Evolutionary conservation across 2,113 vertebrate species (phyloP).

Genomic region (Chauna torquata): DNA sequence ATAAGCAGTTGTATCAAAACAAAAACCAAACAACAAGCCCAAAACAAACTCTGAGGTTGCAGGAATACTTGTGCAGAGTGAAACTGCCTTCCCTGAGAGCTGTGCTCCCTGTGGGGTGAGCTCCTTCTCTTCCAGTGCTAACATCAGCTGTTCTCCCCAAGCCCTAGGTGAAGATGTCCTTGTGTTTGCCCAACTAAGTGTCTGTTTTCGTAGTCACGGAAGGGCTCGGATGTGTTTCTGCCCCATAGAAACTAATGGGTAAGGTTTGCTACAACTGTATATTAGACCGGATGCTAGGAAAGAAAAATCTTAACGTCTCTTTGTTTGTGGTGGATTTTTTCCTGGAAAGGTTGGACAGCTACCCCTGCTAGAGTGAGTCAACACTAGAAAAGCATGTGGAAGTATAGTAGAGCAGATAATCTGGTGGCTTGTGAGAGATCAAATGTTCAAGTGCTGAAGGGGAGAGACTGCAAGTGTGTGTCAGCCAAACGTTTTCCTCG

Average conservation of each 20-base stretch:
- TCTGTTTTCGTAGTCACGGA: not conserved
- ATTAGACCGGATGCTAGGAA: not conserved
- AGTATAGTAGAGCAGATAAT: not conserved
- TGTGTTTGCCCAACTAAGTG: not conserved
- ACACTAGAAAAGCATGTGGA: not conserved
- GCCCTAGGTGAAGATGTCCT: not conserved
- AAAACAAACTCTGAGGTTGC: not conserved
- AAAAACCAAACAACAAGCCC: too few species aligned
- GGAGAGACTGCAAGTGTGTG: not conserved
- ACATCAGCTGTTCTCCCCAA: not conserved
- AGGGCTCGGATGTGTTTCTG: accelerated
- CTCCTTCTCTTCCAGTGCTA: not conserved
- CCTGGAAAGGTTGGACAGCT: not conserved
- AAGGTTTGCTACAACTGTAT: not conserved
- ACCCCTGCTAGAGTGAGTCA: not conserved
- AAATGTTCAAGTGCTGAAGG: not conserved
- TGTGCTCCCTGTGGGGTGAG: accelerated
- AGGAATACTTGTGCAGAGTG: not conserved
- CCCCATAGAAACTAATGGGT: not conserved
- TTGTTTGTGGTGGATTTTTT: not conserved
- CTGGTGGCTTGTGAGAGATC: not conserved
- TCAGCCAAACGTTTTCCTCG: not conserved
- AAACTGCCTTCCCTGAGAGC: not conserved
- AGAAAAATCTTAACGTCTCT: not conserved
- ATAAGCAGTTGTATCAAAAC: not conserved